These are phyloP conservation scores for Ascidia mentula DNA, from an alignment of 23 tunicate species.

Conservation along the genomic window DNA sequence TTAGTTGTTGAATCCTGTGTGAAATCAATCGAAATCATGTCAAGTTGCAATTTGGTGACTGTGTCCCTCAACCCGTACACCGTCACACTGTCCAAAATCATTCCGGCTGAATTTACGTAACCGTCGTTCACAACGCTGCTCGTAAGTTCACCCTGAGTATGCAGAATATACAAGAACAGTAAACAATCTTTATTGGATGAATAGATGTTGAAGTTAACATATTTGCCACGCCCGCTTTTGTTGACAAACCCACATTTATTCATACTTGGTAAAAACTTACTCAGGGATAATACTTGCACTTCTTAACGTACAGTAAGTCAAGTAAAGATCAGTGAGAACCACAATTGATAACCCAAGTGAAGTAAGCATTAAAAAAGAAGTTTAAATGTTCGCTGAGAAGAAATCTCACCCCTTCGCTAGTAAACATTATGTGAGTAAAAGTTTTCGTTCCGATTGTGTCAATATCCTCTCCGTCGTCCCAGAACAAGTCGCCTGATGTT, in stretches of 20 bases:
- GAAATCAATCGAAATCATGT: background rate
- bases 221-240: too few species aligned
- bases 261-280: too few species aligned
- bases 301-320: too few species aligned
- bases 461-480: conserved; percentile 96
- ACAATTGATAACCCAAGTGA: background rate
- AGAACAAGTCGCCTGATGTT: conserved; percentile 59
- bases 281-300: too few species aligned
- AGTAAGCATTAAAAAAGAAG: background rate
- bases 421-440: conserved; percentile 27
- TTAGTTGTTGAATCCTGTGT: conserved; percentile 45
- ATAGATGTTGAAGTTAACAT: too few species aligned
- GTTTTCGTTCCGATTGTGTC: conserved; percentile 2
- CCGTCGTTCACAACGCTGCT: conserved; percentile 33
- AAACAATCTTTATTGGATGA: too few species aligned
- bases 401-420: conserved; percentile 38
- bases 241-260: too few species aligned
- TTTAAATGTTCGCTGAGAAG: background rate
- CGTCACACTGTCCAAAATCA: conserved; percentile 10
- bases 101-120: conserved; percentile 8
- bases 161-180: too few species aligned
- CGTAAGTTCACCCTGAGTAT: conserved; percentile 24
- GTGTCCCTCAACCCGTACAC: conserved; percentile 53
- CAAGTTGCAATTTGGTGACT: conserved; percentile 27
- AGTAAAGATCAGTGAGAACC: background rate